Conservation (phyloP, 2,113 vertebrate genomes). For the Megaceryle torquata region DNA sequence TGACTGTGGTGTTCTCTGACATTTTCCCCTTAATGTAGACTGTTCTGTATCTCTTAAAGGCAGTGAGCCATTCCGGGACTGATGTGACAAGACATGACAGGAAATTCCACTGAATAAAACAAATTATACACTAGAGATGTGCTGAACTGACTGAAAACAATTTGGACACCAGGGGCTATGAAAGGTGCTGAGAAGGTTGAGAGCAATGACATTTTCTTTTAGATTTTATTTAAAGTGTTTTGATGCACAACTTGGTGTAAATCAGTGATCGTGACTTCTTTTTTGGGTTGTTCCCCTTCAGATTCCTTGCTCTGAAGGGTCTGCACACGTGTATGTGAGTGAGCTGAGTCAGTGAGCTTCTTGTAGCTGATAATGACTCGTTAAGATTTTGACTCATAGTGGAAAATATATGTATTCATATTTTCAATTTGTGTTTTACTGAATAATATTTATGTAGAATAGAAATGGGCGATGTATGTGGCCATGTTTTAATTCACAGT, state of each 20-base stretch:
- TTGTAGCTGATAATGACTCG: neutral
- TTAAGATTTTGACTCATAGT: neutral
- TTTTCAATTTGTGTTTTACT: neutral
- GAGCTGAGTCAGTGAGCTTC: neutral
- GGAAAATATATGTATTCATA: neutral
- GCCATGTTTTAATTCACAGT: neutral
- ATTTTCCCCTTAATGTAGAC: neutral
- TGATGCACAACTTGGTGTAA: neutral
- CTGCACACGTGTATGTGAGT: neutral
- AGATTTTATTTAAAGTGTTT: neutral
- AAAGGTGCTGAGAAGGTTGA: slow-evolving; percentile 32
- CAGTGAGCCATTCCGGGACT: slow-evolving; percentile 24
- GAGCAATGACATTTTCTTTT: neutral
- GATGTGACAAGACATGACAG: slow-evolving; percentile 40
- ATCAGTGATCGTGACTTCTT: neutral
- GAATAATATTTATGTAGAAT: neutral
- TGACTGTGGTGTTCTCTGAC: slow-evolving; percentile 21
- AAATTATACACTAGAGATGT: slow-evolving; percentile 46
- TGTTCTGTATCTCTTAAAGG: slow-evolving; percentile 37
- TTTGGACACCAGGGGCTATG: slow-evolving; percentile 21
- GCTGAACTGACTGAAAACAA: slow-evolving; percentile 52
- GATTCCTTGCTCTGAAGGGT: neutral
- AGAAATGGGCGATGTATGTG: neutral
- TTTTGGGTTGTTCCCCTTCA: neutral
- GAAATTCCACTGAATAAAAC: slow-evolving; percentile 58